phyloP scores from a whole-genome alignment of 1,140 invertebrate species.

The Neodiprion fabricii region DNA sequence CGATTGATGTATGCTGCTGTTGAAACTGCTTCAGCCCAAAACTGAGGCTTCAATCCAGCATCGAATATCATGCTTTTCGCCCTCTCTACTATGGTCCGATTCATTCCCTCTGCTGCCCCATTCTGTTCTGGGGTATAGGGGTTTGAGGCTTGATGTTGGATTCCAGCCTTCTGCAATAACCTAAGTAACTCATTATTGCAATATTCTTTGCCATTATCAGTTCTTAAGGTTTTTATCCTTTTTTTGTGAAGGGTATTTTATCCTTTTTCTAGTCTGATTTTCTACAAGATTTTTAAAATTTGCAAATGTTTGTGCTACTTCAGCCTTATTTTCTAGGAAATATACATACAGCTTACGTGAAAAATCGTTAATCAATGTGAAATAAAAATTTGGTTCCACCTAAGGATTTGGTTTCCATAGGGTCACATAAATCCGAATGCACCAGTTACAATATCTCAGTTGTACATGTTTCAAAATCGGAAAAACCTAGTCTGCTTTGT shows the following conservation, averaged over 20 bases:
- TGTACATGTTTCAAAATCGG: conserved; percentile 26
- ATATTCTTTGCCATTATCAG: no score
- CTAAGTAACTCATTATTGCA: no score
- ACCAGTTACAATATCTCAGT: conserved; percentile 32
- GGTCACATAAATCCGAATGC: conserved; percentile 37
- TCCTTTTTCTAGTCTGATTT: conserved; percentile 30
- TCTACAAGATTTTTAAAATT: conserved; percentile 30
- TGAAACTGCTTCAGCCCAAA: conserved; percentile 39
- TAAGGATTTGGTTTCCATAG: conserved; percentile 36
- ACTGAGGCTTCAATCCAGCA: conserved; percentile 25
- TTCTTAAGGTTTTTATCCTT: no score
- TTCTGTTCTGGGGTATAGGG: no score
- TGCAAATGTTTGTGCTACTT: conserved; percentile 9
- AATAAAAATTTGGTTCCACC: conserved; percentile 37
- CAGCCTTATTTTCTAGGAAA: conserved; percentile 34
- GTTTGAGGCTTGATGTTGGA: no score
- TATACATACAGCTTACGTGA: conserved; percentile 30
- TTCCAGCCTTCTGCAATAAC: no score
- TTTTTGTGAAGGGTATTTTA: conserved; percentile 22
- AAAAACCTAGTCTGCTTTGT: conserved; percentile 37
- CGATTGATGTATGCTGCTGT: conserved; percentile 35
- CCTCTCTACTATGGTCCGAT: no score
- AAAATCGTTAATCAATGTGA: conserved; percentile 35
- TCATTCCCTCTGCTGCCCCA: no score
- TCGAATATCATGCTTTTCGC: not conserved